These are phyloP conservation scores for Meandrina meandrites DNA, from an alignment of 92 coral and sea anemone species.

Conservation along the genomic window DNA sequence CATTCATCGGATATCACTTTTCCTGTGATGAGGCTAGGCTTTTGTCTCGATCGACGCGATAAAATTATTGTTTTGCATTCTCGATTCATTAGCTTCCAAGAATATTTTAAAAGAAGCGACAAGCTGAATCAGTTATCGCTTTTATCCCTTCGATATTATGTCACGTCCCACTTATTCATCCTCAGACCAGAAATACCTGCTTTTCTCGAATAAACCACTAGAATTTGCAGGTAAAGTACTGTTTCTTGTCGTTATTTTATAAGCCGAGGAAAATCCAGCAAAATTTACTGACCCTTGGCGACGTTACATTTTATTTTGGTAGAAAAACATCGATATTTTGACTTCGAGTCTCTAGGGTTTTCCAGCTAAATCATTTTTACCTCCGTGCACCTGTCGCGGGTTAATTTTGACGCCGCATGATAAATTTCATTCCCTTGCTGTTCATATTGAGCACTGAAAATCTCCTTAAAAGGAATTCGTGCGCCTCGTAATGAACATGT, in stretches of 20 bases:
- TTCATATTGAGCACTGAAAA: constrained; percentile 41
- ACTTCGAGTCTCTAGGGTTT: constrained; percentile 8
- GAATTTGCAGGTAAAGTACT: constrained; percentile 29
- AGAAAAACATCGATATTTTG: not conserved
- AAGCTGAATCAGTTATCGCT: not conserved
- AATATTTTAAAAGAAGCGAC: constrained; percentile 17
- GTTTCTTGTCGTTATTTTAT: not conserved
- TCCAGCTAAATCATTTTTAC: constrained; percentile 4
- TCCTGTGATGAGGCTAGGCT: constrained; percentile 34
- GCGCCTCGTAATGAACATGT: constrained; percentile 7
- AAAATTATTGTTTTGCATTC: constrained; percentile 36
- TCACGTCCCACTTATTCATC: constrained; percentile 24
- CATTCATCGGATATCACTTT: constrained; percentile 58
- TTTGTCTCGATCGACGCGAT: constrained; percentile 50
- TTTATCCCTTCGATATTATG: constrained; percentile 11
- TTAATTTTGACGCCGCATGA: constrained; percentile 40
- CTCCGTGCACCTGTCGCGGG: constrained; percentile 21
- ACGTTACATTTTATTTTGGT: not conserved
- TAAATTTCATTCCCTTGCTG: constrained; percentile 31
- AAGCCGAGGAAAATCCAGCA: not conserved
- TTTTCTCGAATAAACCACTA: constrained; percentile 31
- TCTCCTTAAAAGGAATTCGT: constrained; percentile 43
- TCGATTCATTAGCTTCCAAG: constrained; percentile 34
- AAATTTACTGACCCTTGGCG: not conserved
- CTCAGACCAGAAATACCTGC: constrained; percentile 39